A percentile compares a stretch with the other conserved stretches of the same genome.
phyloP scores from a whole-genome alignment of 1,140 invertebrate species.

The Drosophila seguyi region DNA sequence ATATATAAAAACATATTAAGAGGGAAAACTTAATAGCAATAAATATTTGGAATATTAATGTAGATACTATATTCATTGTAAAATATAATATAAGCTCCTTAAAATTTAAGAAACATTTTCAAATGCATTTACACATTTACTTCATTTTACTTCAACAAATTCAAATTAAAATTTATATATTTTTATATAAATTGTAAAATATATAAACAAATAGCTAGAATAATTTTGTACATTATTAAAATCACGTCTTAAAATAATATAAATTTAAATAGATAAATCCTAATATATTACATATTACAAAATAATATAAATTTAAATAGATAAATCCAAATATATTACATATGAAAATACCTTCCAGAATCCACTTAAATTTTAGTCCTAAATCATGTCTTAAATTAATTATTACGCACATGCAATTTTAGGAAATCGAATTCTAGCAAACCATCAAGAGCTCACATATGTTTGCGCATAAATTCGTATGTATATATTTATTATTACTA shows the following conservation, averaged over 20 bases:
- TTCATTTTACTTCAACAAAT: neutral
- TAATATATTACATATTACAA: too few relatives aligned
- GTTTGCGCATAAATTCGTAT: conserved; percentile 3
- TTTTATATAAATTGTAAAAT: neutral
- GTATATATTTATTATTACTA: conserved; percentile 20
- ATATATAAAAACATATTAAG: neutral
- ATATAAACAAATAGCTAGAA: neutral
- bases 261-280: too few relatives aligned
- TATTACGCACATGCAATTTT: conserved; percentile 59
- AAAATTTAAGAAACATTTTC: neutral
- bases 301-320: too few relatives aligned
- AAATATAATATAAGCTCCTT: neutral
- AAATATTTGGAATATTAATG: too few relatives aligned
- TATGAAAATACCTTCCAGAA: too few relatives aligned
- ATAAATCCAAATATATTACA: too few relatives aligned
- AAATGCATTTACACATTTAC: neutral
- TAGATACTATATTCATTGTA: too few relatives aligned
- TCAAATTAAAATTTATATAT: neutral
- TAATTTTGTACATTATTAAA: too few relatives aligned
- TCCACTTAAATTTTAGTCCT: too few relatives aligned
- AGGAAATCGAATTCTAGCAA: conserved; percentile 1
- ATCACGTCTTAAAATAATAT: too few relatives aligned
- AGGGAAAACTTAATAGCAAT: neutral
- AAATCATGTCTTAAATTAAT: conserved; percentile 40
- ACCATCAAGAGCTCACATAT: neutral